Evolutionary conservation across 1,140 invertebrate genomes (phyloP).

Genomic region (Dendroctonus ponderosae): DNA sequence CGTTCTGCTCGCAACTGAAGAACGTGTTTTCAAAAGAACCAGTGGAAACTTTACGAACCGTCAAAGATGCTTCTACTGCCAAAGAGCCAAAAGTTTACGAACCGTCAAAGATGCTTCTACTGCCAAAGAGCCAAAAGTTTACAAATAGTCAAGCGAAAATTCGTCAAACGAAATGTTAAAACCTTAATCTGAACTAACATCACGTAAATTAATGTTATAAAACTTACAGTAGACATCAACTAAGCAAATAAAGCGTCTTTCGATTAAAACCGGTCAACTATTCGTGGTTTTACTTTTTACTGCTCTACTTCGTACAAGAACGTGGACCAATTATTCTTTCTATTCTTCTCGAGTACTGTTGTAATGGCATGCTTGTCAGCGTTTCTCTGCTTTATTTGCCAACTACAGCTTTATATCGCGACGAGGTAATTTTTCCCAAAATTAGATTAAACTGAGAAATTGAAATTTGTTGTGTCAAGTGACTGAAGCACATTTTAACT

Average conservation of each 20-base stretch:
- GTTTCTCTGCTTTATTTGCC: background rate
- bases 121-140: background rate
- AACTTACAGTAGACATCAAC: background rate
- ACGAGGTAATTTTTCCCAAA: background rate
- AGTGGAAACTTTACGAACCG: no score
- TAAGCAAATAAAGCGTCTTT: background rate
- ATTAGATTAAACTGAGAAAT: background rate
- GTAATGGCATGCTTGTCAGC: constrained; percentile 5
- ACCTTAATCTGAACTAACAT: background rate
- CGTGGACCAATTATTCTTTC: constrained; percentile 4
- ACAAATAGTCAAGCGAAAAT: background rate
- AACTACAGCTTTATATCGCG: background rate
- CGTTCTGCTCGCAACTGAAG: no score
- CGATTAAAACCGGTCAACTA: constrained; percentile 1
- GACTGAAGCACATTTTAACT: no score
- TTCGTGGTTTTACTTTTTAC: background rate
- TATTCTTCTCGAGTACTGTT: background rate
- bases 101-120: no score
- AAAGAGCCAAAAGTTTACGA: no score
- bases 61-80: no score
- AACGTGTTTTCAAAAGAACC: no score
- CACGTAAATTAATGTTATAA: background rate
- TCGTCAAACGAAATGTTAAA: constrained; percentile 1
- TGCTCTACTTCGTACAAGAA: background rate
- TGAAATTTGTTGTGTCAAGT: no score